Conservation (phyloP, 2,888 invertebrate genomes). For the Catocala sponsa region DNA sequence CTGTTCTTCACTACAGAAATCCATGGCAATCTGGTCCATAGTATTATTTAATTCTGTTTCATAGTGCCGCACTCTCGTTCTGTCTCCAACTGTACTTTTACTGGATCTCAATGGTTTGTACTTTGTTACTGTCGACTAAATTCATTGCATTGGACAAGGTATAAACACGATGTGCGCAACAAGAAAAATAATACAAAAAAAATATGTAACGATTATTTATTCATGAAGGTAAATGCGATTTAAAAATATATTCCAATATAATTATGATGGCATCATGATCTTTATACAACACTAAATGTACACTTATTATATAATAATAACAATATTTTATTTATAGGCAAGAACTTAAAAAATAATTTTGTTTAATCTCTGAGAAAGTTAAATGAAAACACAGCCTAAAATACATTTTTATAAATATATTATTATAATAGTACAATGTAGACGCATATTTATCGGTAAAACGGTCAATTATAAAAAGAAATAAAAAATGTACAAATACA, state of each 20-base stretch:
- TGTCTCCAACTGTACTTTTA: too few species aligned
- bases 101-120: too few species aligned
- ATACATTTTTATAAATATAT: conserved; percentile 28
- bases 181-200: conserved; percentile 33
- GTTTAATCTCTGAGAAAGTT: conserved; percentile 36
- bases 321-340: conserved; percentile 70
- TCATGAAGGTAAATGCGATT: conserved; percentile 80
- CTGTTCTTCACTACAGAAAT: too few species aligned
- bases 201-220: conserved; percentile 77
- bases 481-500: neutral
- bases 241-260: conserved; percentile 77
- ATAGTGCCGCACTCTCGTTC: too few species aligned
- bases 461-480: neutral
- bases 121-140: too few species aligned
- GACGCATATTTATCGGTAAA: conserved; percentile 19
- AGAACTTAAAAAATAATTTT: conserved; percentile 66
- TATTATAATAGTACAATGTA: conserved; percentile 11
- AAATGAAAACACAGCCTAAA: conserved; percentile 51
- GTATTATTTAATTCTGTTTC: too few species aligned
- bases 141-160: neutral
- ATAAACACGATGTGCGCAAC: neutral
- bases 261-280: conserved; percentile 80
- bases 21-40: too few species aligned
- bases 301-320: conserved; percentile 72
- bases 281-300: conserved; percentile 77